Conservation (phyloP, 2,888 invertebrate species). For the Priocnemis perturbator region DNA sequence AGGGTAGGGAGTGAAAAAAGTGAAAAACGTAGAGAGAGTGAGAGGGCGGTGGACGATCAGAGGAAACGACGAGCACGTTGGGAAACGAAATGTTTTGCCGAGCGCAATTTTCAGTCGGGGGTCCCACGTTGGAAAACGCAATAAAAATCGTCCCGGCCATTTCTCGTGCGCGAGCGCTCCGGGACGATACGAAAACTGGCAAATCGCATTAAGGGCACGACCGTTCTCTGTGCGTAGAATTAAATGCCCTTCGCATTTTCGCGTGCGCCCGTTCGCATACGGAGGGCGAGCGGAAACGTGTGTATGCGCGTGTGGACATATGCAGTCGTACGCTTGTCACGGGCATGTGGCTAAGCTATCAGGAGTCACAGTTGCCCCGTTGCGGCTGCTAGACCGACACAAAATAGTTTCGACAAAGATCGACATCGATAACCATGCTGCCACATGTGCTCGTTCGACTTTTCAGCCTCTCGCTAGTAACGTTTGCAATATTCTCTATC, state of each 20-base stretch:
- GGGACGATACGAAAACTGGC: slow-evolving; percentile 51
- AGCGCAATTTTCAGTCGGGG: slow-evolving; percentile 55
- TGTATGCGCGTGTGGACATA: neutral
- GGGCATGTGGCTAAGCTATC: too few species aligned
- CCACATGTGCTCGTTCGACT: too few species aligned
- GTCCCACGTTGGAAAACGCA: slow-evolving; percentile 53
- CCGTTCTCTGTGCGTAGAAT: slow-evolving; percentile 1
- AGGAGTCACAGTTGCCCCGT: too few species aligned
- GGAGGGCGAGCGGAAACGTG: neutral
- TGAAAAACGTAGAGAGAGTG: neutral
- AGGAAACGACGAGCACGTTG: slow-evolving; percentile 35
- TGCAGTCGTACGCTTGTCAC: neutral
- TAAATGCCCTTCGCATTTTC: too few species aligned
- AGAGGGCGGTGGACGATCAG: slow-evolving; percentile 10
- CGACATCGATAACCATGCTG: too few species aligned
- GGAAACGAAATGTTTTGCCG: slow-evolving; percentile 57
- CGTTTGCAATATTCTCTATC: too few species aligned
- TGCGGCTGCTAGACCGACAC: too few species aligned
- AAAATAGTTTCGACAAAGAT: too few species aligned
- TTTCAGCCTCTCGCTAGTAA: too few species aligned
- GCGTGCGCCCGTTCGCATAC: too few species aligned
- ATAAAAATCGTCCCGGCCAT: slow-evolving; percentile 57
- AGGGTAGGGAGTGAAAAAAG: too few species aligned
- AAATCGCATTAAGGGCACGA: slow-evolving; percentile 25
- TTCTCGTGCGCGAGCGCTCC: slow-evolving; percentile 38